Conservation (phyloP, 2,888 invertebrate species). For the Siphlonurus alternatus region DNA sequence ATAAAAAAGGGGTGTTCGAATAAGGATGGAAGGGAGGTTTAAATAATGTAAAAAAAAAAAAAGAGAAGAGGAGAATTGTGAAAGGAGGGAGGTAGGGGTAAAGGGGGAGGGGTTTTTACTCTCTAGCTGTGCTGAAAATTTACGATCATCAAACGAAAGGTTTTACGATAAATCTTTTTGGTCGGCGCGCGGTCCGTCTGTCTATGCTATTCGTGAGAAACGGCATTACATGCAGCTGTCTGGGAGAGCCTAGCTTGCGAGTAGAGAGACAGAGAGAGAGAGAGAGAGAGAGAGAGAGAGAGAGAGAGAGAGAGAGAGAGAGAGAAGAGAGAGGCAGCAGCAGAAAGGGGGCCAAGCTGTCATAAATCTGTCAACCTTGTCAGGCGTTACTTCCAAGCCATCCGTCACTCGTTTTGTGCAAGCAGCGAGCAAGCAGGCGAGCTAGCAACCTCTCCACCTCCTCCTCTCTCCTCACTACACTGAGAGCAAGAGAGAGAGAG, state of each 20-base stretch:
- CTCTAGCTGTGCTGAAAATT: slow-evolving; percentile 3
- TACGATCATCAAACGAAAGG: slow-evolving; percentile 4
- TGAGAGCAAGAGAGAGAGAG: neutral
- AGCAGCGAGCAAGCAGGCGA: neutral
- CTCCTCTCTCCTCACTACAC: neutral
- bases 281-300: neutral
- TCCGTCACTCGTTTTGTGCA: slow-evolving; percentile 1
- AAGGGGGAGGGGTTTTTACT: neutral
- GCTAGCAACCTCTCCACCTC: neutral
- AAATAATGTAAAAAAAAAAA: neutral
- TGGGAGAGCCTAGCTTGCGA: neutral
- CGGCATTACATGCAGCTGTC: slow-evolving; percentile 3
- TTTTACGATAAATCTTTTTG: slow-evolving; percentile 3
- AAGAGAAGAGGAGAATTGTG: neutral
- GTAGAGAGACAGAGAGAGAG: neutral
- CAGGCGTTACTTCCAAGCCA: slow-evolving; percentile 3
- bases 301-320: neutral
- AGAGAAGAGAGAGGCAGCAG: neutral
- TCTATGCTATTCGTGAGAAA: slow-evolving; percentile 2
- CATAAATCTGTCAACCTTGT: slow-evolving; percentile 4
- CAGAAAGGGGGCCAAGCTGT: slow-evolving; percentile 1
- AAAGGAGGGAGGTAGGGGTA: neutral
- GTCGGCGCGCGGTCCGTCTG: neutral
- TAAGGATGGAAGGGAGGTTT: neutral
- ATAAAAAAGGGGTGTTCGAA: neutral